Base-by-base conservation (phyloP, 1,140 invertebrate species). In the Anthonomus grandis region DNA sequence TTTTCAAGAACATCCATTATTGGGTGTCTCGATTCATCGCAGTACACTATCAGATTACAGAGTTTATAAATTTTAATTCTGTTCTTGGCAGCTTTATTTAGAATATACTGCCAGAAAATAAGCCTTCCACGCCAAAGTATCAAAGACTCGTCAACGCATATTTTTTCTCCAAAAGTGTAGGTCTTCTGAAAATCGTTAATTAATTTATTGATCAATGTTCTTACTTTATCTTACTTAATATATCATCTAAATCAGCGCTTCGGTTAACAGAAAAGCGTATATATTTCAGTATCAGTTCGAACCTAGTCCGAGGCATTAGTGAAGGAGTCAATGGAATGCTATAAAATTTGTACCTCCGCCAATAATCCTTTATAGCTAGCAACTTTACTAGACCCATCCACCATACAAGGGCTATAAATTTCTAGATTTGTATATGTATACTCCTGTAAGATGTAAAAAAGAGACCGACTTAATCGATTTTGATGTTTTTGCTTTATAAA, bases 11-110 rank as follows among this genome's bases (percentile, higher is more conserved):
- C 42, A 17, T 45, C 12, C 18, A 21, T 17, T 45, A 4, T 23
- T 9, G 12, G 42, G 23, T 21, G 17, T 21, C 13, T 45, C 13
- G 42, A 45, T 45, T 68, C 69, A 6, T 67, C 67, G 31, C 38
- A 44, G 61, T 74, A 73, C 18, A 74, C 45, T 54, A 60, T 54
- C 21, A 70, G 54, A 38, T 63, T 63, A 51, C 64, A 66, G 21
- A 73, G 37, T 65, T 73, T 73, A 50, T 64, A 70, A 10, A 74
- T 27, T 61, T 72, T 72, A 42, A 71, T 66, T 39, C 60, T 60
- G 56, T 45, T 44, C 22, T 53, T 53, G 5, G 27, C 27, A 8
- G 27, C 27, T 31, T 31, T 31, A n/a, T 31, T 31, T n/a, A n/a
- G n/a, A n/a, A n/a, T n/a, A n/a, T 31, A n/a, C 27, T 31, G 27